These are phyloP conservation scores for Calosoma granatense DNA, from an alignment of 1,140 invertebrate genomes.

Conservation along the genomic window DNA sequence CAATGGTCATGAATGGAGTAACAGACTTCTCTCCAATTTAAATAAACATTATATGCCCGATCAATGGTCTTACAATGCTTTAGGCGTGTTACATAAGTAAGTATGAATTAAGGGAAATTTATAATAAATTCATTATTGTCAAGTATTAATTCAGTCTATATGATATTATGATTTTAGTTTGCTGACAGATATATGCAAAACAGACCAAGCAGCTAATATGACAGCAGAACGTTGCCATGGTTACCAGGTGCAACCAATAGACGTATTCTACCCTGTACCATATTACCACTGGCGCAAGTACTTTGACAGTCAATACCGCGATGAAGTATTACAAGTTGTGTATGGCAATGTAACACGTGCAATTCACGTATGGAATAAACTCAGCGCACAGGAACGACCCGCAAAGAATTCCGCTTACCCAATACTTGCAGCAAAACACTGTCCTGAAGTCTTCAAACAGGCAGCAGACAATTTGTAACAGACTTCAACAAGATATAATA, in stretches of 20 bases:
- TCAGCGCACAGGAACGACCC: neutral
- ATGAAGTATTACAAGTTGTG: neutral
- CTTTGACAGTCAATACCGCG: neutral
- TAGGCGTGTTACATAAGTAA: neutral
- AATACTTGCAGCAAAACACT: neutral
- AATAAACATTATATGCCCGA: conserved; percentile 36
- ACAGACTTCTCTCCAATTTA: conserved; percentile 49
- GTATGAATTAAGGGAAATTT: no score
- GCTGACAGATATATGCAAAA: neutral
- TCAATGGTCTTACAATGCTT: neutral
- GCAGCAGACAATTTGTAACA: no score
- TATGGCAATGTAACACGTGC: neutral
- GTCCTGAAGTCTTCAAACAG: neutral
- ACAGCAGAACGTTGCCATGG: neutral
- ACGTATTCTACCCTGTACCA: neutral
- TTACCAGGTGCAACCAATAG: neutral
- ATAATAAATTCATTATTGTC: no score
- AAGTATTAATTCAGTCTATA: no score
- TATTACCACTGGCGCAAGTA: neutral
- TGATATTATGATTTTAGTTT: no score
- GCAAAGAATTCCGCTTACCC: no score
- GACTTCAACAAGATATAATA: no score
- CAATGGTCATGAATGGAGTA: conserved; percentile 43
- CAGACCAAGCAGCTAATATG: neutral
- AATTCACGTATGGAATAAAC: neutral